Conservation (phyloP, 2,113 vertebrate genomes). For the Carassius gibelio region DNA sequence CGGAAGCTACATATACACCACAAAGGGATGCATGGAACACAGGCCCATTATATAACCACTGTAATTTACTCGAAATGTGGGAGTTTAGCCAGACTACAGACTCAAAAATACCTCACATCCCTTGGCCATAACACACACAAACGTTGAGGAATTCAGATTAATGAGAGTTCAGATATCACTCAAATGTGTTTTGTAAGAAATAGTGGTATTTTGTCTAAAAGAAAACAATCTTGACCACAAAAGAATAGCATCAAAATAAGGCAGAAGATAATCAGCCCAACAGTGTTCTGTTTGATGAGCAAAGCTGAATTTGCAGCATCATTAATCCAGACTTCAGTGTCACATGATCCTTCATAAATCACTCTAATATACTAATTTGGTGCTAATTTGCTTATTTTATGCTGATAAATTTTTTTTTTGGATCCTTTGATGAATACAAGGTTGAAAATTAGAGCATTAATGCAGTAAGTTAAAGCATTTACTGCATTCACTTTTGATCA, state of each 20-base stretch:
- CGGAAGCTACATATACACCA: slow-evolving; percentile 18
- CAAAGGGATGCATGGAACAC: slow-evolving; percentile 30
- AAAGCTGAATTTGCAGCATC: too few species aligned
- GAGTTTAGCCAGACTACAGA: not conserved
- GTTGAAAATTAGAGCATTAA: too few species aligned
- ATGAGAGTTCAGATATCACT: slow-evolving; percentile 38
- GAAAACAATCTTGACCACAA: slow-evolving; percentile 47
- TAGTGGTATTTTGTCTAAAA: slow-evolving; percentile 16
- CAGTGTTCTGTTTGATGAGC: slow-evolving; percentile 58
- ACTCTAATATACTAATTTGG: too few species aligned
- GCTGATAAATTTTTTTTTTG: not conserved
- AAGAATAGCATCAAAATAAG: slow-evolving; percentile 59
- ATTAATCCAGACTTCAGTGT: too few species aligned
- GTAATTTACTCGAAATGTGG: slow-evolving; percentile 7
- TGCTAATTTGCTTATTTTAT: not conserved
- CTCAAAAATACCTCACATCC: slow-evolving; percentile 13
- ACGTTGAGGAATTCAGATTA: slow-evolving; percentile 27
- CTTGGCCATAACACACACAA: slow-evolving; percentile 27
- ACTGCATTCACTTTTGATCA: too few species aligned
- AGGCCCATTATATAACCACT: slow-evolving; percentile 38
- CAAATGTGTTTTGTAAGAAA: slow-evolving; percentile 5
- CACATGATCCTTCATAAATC: too few species aligned
- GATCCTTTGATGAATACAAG: too few species aligned
- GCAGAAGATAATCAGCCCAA: slow-evolving; percentile 50
- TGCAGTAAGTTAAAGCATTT: too few species aligned